These are phyloP conservation scores for Plebejus melissa DNA, from an alignment of 2,888 invertebrate genomes.

Conservation along the genomic window DNA sequence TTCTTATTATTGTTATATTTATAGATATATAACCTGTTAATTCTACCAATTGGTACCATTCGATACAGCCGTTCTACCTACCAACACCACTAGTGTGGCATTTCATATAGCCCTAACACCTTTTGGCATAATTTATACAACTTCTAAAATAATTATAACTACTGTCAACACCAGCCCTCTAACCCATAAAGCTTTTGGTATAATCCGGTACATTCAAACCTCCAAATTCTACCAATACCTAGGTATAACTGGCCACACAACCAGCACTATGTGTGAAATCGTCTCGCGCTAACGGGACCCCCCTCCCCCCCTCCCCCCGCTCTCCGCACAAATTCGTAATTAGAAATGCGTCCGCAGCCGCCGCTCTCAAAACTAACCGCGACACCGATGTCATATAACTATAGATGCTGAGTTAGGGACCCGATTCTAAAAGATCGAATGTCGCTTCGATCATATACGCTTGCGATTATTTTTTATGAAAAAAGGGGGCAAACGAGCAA, in stretches of 20 bases:
- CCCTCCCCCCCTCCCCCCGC: slow-evolving; percentile 42
- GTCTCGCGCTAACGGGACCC: slow-evolving; percentile 60
- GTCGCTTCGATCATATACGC: too few species aligned
- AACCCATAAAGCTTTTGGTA: not conserved
- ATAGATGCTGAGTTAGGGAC: not conserved
- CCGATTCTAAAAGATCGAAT: not conserved
- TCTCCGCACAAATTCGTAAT: slow-evolving; percentile 45
- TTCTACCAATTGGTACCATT: too few species aligned
- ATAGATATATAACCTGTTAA: too few species aligned
- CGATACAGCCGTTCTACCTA: too few species aligned
- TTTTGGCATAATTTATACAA: not conserved
- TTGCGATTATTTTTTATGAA: too few species aligned
- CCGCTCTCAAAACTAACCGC: slow-evolving; percentile 25
- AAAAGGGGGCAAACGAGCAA: too few species aligned
- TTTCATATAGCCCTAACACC: too few species aligned
- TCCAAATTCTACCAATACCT: not conserved
- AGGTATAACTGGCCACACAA: not conserved
- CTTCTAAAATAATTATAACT: not conserved
- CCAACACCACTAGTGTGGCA: too few species aligned
- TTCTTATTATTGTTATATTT: too few species aligned
- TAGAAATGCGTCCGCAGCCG: slow-evolving; percentile 39
- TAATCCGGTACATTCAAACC: not conserved
- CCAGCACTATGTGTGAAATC: slow-evolving; percentile 59
- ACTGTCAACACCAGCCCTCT: not conserved
- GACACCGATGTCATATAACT: not conserved